phyloP scores from a whole-genome alignment of 2,113 vertebrate species.

The Lathamus discolor region DNA sequence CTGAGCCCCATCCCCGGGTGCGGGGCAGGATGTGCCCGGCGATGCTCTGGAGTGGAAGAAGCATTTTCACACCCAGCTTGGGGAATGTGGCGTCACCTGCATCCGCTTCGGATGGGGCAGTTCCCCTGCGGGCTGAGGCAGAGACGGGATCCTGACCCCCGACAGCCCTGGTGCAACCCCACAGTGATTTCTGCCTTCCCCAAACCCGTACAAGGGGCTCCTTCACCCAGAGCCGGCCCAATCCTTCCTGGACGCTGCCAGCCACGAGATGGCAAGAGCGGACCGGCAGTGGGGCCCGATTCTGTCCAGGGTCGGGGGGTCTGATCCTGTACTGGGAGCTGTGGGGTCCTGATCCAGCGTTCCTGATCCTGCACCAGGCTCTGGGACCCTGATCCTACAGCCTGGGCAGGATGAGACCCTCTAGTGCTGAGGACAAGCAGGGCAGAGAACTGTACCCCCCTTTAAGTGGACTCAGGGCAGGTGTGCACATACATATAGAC shows the following conservation, averaged over 20 bases:
- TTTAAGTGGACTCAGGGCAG: neutral
- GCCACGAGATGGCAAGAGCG: neutral
- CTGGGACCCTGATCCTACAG: neutral
- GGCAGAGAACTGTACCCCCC: rapidly evolving
- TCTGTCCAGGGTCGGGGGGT: rapidly evolving
- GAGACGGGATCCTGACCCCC: neutral
- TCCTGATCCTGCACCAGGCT: rapidly evolving
- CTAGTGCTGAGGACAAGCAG: neutral
- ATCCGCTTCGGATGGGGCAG: rapidly evolving
- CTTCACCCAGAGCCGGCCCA: neutral
- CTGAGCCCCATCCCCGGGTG: neutral
- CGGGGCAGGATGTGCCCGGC: neutral
- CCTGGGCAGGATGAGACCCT: neutral
- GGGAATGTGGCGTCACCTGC: rapidly evolving
- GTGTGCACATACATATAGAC: rapidly evolving
- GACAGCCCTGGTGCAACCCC: neutral
- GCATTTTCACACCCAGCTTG: rapidly evolving
- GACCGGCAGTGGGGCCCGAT: neutral
- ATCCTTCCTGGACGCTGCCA: rapidly evolving
- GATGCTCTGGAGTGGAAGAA: neutral
- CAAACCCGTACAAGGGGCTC: neutral
- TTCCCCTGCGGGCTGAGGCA: neutral
- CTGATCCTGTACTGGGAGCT: neutral
- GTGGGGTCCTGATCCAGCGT: neutral
- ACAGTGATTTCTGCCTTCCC: rapidly evolving